A percentile compares a stretch with the other conserved stretches of the same genome.
These are phyloP conservation scores for Argyrosomus regius DNA, from an alignment of 2,797 vertebrate genomes.

Conservation along the genomic window DNA sequence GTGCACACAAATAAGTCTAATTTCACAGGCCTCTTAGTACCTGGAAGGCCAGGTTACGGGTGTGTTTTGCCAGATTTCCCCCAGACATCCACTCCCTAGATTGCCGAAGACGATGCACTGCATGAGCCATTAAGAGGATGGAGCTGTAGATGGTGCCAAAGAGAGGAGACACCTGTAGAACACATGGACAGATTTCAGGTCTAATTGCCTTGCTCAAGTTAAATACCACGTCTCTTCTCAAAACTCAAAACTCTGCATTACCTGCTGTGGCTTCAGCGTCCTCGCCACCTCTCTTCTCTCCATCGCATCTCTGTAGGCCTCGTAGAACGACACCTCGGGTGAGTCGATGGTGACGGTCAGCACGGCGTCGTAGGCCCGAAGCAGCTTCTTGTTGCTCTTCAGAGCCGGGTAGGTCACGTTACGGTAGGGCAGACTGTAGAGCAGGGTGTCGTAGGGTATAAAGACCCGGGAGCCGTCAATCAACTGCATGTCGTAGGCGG, in stretches of 20 bases:
- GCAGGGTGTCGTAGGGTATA: constrained; percentile 87
- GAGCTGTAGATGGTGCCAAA: constrained; percentile 90
- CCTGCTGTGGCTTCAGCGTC: constrained; percentile 79
- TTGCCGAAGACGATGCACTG: constrained; percentile 73
- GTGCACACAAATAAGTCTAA: no score
- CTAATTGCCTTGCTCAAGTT: not conserved
- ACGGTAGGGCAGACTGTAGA: constrained; percentile 87
- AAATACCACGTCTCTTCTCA: no score
- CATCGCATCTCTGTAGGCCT: constrained; percentile 83
- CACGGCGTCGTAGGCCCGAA: constrained; percentile 86
- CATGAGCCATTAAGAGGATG: constrained; percentile 85
- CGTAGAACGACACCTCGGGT: constrained; percentile 78
- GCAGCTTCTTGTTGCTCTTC: constrained; percentile 81
- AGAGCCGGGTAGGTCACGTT: constrained; percentile 78
- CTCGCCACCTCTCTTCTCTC: constrained; percentile 80
- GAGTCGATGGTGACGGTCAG: constrained; percentile 88
- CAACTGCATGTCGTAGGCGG: constrained; percentile 87
- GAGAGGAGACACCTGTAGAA: constrained; percentile 85
- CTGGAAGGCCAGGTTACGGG: constrained; percentile 79
- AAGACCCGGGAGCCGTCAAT: constrained; percentile 86
- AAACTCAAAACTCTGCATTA: constrained; percentile 34
- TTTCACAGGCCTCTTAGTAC: constrained; percentile 31
- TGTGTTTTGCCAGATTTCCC: constrained; percentile 77
- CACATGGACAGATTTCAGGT: not conserved
- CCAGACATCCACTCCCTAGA: constrained; percentile 83